Evolutionary conservation across 2,888 invertebrate genomes (phyloP).

Genomic region (Cataglyphis albicans): DNA sequence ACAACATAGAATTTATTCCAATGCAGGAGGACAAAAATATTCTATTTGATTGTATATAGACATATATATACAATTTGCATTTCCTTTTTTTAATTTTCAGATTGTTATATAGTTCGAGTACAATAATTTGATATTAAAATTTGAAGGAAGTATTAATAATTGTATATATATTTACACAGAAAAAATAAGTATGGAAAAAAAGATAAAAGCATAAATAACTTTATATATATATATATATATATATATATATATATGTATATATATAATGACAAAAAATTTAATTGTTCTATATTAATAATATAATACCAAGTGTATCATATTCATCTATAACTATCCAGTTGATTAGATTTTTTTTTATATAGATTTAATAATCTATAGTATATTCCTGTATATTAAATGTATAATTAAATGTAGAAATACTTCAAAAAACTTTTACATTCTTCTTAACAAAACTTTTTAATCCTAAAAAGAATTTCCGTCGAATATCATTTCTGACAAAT

Average conservation of each 20-base stretch:
- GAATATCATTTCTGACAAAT: background rate
- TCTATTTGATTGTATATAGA: constrained; percentile 7
- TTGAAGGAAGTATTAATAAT: background rate
- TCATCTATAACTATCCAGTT: background rate
- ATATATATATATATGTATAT: background rate
- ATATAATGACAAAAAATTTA: background rate
- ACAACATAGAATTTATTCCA: constrained; percentile 13
- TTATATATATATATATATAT: background rate
- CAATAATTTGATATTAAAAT: constrained; percentile 1
- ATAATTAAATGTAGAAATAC: background rate
- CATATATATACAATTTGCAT: constrained; percentile 12
- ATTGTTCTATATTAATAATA: constrained; percentile 3
- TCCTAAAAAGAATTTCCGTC: background rate
- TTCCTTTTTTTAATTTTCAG: background rate
- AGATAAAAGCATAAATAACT: background rate
- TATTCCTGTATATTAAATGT: background rate
- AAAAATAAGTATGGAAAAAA: background rate
- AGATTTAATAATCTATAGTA: background rate
- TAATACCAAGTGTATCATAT: background rate
- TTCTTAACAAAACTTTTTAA: background rate
- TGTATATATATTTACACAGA: background rate
- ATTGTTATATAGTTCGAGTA: background rate
- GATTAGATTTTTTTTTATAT: background rate
- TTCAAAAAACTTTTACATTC: background rate
- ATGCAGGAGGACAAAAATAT: constrained; percentile 11